These are phyloP conservation scores for Erythrocebus patas DNA, from an alignment of 2,113 vertebrate species.

Conservation along the genomic window DNA sequence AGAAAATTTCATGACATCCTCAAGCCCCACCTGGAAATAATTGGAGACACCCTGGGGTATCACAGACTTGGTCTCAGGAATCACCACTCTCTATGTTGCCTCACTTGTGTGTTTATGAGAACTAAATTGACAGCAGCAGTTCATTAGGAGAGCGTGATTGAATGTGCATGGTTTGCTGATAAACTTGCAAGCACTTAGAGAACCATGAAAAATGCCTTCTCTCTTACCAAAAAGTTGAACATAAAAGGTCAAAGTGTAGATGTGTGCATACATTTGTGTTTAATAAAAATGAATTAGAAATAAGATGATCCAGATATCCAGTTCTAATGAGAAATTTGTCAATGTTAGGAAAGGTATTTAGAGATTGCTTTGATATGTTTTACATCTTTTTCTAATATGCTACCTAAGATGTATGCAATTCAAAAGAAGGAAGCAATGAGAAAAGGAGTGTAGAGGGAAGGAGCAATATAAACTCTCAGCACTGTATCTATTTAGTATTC, in stretches of 20 bases:
- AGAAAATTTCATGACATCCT: constrained; percentile 59
- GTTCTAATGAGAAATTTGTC: background rate
- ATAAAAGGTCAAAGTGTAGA: constrained; percentile 46
- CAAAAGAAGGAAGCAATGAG: background rate
- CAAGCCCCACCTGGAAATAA: constrained; percentile 71
- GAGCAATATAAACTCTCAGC: too few relatives aligned
- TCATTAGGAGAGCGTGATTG: constrained; percentile 66
- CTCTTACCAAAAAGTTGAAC: background rate
- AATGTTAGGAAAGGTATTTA: background rate
- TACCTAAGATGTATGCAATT: background rate
- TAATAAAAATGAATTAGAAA: constrained; percentile 39
- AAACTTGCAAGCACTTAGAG: constrained; percentile 30
- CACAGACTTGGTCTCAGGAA: constrained; percentile 31
- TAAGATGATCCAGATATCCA: background rate
- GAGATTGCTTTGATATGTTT: background rate
- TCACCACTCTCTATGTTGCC: background rate
- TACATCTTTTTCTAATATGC: background rate
- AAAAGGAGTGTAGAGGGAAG: background rate
- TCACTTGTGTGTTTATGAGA: constrained; percentile 53
- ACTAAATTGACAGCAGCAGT: constrained; percentile 67
- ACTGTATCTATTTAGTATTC: background rate
- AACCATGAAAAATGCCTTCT: background rate
- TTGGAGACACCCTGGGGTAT: constrained; percentile 68
- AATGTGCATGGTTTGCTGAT: constrained; percentile 57
- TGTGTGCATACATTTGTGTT: background rate